phyloP scores from a whole-genome alignment of 2,888 invertebrate genomes.

The Lepas anatifera region DNA sequence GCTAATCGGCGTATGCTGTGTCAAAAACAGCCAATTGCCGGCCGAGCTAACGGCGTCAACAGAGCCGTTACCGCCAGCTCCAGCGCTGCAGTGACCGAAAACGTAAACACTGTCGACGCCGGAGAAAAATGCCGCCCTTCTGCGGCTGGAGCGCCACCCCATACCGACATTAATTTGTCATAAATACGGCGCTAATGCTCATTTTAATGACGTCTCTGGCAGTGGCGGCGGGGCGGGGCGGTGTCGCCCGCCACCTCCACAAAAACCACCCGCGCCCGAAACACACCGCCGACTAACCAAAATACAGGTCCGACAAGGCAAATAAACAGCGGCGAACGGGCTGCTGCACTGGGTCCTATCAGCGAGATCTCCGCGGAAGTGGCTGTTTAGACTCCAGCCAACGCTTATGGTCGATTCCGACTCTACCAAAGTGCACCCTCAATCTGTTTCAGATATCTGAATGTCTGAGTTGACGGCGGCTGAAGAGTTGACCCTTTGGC shows the following conservation, averaged over 20 bases:
- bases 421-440: too few relatives aligned
- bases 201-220: background rate
- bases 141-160: background rate
- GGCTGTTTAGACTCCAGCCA: background rate
- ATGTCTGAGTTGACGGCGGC: too few relatives aligned
- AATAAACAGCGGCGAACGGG: background rate
- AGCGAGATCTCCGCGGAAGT: background rate
- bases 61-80: too few relatives aligned
- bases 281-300: slow-evolving; percentile 2
- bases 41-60: too few relatives aligned
- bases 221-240: background rate
- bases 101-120: too few relatives aligned
- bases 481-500: too few relatives aligned
- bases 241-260: background rate
- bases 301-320: slow-evolving; percentile 4
- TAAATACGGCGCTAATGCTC: background rate
- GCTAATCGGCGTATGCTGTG: too few relatives aligned
- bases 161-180: background rate
- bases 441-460: too few relatives aligned
- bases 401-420: background rate
- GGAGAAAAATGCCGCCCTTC: too few relatives aligned
- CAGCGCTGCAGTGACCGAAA: too few relatives aligned
- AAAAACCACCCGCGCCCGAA: background rate
- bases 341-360: background rate
- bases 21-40: too few relatives aligned